Evolutionary conservation across 2,888 invertebrate species (phyloP).

Genomic region (Apotomis turbidana): DNA sequence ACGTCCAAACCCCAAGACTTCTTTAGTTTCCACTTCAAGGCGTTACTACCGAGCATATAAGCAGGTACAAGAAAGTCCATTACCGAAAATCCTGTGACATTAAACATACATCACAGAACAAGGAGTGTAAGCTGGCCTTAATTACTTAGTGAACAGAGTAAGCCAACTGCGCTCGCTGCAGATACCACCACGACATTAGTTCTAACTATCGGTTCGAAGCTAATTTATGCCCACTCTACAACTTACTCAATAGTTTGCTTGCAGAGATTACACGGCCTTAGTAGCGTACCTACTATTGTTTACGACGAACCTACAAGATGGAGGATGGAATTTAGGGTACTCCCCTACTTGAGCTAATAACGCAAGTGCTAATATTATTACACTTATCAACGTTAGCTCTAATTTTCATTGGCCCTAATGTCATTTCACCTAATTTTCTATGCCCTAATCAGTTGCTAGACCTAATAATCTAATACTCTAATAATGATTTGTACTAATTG

Average conservation of each 20-base stretch:
- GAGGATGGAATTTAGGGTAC: constrained; percentile 15
- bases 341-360: too few species aligned
- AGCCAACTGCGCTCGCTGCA: constrained; percentile 56
- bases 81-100: constrained; percentile 34
- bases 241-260: constrained; percentile 47
- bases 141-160: constrained; percentile 58
- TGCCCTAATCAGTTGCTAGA: too few species aligned
- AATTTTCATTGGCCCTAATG: too few species aligned
- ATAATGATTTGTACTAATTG: too few species aligned
- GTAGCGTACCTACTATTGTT: constrained; percentile 53
- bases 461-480: too few species aligned
- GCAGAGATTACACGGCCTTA: constrained; percentile 23
- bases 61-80: constrained; percentile 36
- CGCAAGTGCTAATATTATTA: too few species aligned
- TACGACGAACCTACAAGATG: constrained; percentile 26
- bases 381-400: too few species aligned
- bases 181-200: constrained; percentile 44
- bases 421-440: too few species aligned
- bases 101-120: constrained; percentile 39
- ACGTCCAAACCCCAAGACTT: background rate
- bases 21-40: background rate
- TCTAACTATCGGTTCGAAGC: constrained; percentile 49
- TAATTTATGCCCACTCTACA: constrained; percentile 66
- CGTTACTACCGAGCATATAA: background rate
- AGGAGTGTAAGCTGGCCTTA: constrained; percentile 50